These are phyloP conservation scores for Eufriesea mexicana DNA, from an alignment of 1,140 invertebrate genomes.

Conservation along the genomic window DNA sequence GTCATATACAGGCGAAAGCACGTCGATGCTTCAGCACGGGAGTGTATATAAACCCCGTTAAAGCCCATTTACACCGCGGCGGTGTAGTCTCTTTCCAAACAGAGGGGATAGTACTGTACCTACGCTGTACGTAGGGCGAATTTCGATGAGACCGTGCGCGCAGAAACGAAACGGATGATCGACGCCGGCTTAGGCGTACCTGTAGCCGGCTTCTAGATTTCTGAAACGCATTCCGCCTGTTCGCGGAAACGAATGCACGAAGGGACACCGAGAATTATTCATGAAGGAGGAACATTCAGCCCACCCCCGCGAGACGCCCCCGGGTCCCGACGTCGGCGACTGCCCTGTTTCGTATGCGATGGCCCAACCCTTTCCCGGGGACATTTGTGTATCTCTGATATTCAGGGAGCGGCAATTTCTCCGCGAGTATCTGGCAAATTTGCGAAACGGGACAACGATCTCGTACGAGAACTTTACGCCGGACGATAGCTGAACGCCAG, in stretches of 20 bases:
- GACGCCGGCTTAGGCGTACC: constrained; percentile 26
- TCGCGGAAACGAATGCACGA: constrained; percentile 55
- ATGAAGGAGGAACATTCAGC: constrained; percentile 62
- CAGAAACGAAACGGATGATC: constrained; percentile 55
- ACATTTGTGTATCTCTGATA: constrained; percentile 38
- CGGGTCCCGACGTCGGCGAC: neutral
- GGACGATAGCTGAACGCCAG: neutral
- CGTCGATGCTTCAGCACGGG: constrained; percentile 11
- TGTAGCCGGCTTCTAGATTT: constrained; percentile 53
- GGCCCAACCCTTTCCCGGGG: neutral
- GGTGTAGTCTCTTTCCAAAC: no score
- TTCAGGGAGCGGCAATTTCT: constrained; percentile 34
- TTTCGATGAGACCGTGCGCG: constrained; percentile 51
- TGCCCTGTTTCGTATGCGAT: constrained; percentile 53
- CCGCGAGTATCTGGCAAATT: neutral
- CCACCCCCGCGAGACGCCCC: neutral
- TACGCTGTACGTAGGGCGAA: constrained; percentile 43
- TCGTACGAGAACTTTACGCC: neutral
- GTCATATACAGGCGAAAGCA: no score
- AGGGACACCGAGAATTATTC: constrained; percentile 63
- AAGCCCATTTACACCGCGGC: constrained; percentile 51
- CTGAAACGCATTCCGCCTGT: constrained; percentile 57
- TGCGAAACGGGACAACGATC: neutral
- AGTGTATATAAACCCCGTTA: constrained; percentile 47
- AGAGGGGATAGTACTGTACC: neutral